A percentile compares a stretch with the other conserved stretches of the same genome.
These are phyloP conservation scores for Donacobius atricapilla DNA, from an alignment of 2,113 vertebrate species.

Conservation along the genomic window DNA sequence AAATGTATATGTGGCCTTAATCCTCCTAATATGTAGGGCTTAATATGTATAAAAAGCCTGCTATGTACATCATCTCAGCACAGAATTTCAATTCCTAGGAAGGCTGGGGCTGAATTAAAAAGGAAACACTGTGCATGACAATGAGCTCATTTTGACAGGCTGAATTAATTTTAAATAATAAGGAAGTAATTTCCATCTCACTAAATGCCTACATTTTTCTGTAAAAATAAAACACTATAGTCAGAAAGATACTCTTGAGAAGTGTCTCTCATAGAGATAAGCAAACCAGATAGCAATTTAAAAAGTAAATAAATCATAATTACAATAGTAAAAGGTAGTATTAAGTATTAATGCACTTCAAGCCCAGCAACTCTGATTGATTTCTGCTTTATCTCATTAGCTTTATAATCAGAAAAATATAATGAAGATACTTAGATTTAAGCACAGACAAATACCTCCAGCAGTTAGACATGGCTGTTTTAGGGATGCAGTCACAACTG, in stretches of 20 bases:
- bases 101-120: constrained; percentile 43
- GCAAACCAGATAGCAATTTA: constrained; percentile 64
- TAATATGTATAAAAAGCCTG: constrained; percentile 46
- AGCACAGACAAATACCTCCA: neutral
- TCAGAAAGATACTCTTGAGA: constrained; percentile 53
- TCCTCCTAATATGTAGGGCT: constrained; percentile 42
- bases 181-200: constrained; percentile 55
- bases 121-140: constrained; percentile 36
- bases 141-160: constrained; percentile 50
- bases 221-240: constrained; percentile 30
- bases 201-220: constrained; percentile 50
- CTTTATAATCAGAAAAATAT: constrained; percentile 57
- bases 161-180: constrained; percentile 57
- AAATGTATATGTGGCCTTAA: constrained; percentile 51
- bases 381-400: constrained; percentile 62
- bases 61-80: constrained; percentile 12
- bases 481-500: neutral
- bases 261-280: constrained; percentile 36
- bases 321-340: constrained; percentile 48
- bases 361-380: constrained; percentile 39
- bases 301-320: constrained; percentile 66
- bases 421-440: constrained; percentile 44
- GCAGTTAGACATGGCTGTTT: neutral
- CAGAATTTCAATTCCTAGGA: constrained; percentile 52
- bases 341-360: constrained; percentile 51